Base-by-base conservation (phyloP, 2,888 invertebrate species). In the Euspilapteryx auroguttella region DNA sequence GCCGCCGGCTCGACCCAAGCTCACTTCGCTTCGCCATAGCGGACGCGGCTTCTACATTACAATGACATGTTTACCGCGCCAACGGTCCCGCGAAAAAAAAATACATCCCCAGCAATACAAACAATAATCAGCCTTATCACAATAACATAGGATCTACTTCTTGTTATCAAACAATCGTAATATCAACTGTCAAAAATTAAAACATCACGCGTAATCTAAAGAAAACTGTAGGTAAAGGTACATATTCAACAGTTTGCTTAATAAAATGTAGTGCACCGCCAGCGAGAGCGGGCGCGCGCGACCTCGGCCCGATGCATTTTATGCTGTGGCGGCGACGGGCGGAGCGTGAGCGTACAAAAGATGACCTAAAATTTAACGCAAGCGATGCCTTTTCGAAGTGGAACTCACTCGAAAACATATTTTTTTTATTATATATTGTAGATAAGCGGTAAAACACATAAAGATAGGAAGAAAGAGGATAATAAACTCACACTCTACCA, bases 111-210 rank as follows among this genome's bases (percentile, higher is more conserved):
- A 23, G 32, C 32, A 35, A 61, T 58, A 36, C 49, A 55, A 38
- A 66, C 62, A 55, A 43, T 64, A 55, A 43, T 64, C 58, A 61
- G 55, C 65, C 65, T 52, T 75, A 68, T 38, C 14, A 29, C 31
- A 2, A 35, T 24, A 11, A 2, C 6, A 33, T 39, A 68, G 76
- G 58, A 68, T 59, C 48, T 44, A 68, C 47, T 57, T 54, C 64
- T 39, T 59, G 48, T 49, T 63, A 57, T 37, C 44, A 36, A 12
- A 28, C 33, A 35, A 46, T 53, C 57, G 54, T 43, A 63, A 71
- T 76, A 66, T 68, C 73, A 77, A 77, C 77, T 77, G 77, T 77
- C 77, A 77, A 77, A 75, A 75, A 75, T 69, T 65, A 69, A 63
- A 63, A 55, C 55, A 57, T 66, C 69, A 68, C 66, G 69, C 65